A percentile compares a stretch with the other conserved stretches of the same genome.
Conservation (phyloP, 2,113 vertebrate genomes). For the Panthera uncia region DNA sequence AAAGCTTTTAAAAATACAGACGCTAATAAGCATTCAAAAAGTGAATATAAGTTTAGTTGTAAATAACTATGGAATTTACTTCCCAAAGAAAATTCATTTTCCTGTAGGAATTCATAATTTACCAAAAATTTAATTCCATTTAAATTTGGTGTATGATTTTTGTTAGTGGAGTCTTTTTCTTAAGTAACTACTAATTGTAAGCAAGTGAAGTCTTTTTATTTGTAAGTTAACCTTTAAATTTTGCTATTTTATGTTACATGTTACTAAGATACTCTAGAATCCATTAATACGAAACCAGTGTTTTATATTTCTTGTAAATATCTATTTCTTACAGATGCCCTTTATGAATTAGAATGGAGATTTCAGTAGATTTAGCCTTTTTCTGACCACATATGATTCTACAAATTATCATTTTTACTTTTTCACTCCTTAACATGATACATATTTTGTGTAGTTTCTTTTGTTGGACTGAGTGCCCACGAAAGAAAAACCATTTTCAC, state of each 20-base stretch:
- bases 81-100: conserved; percentile 13
- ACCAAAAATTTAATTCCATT: neutral
- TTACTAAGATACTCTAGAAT: conserved; percentile 21
- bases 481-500: conserved; percentile 36
- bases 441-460: neutral
- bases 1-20: conserved; percentile 41
- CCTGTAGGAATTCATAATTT: neutral
- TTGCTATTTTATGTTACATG: neutral
- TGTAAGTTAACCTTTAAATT: neutral
- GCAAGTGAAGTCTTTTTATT: conserved; percentile 46
- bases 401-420: neutral
- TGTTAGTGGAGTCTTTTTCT: neutral
- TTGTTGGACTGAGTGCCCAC: neutral
- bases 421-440: neutral
- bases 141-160: neutral
- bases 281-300: neutral
- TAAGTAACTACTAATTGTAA: neutral
- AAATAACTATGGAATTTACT: conserved; percentile 20
- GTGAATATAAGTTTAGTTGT: neutral
- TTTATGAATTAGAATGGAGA: neutral
- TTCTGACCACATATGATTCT: neutral
- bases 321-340: neutral
- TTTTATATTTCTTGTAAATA: neutral
- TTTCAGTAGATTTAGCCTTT: neutral
- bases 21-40: neutral